Percentiles rank a stretch among this genome's conserved stretches.
Conservation (phyloP, 2,888 invertebrate genomes). For the Antheraea assamensis region DNA sequence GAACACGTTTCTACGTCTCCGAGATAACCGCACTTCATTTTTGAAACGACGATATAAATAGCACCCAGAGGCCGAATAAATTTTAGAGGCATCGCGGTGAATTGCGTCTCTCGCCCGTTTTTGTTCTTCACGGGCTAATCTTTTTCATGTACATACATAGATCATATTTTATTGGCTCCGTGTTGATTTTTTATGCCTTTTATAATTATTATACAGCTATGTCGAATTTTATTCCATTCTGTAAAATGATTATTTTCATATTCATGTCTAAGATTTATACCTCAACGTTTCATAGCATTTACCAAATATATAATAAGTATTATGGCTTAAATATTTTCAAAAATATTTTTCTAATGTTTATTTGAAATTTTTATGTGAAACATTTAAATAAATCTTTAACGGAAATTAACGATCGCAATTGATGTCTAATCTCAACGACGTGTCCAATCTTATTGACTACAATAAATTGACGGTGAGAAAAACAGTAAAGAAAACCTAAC, state of each 20-base stretch:
- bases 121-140: conserved; percentile 41
- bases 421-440: no score
- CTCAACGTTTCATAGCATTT: no score
- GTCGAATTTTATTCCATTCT: not conserved
- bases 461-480: no score
- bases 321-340: no score
- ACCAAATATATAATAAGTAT: no score
- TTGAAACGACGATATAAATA: conserved; percentile 78
- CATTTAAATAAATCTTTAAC: no score
- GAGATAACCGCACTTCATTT: conserved; percentile 80
- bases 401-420: no score
- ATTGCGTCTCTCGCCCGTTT: conserved; percentile 36
- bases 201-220: not conserved
- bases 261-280: not conserved
- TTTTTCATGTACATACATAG: conserved; percentile 34
- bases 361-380: no score
- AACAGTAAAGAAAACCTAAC: no score
- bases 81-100: conserved; percentile 68
- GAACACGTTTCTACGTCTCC: conserved; percentile 70
- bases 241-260: not conserved
- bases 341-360: no score
- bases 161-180: conserved; percentile 26
- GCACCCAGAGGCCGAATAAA: conserved; percentile 75
- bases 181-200: not conserved
- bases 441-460: no score